These are phyloP conservation scores for Eulithis prunata DNA, from an alignment of 2,888 invertebrate genomes.

Conservation along the genomic window DNA sequence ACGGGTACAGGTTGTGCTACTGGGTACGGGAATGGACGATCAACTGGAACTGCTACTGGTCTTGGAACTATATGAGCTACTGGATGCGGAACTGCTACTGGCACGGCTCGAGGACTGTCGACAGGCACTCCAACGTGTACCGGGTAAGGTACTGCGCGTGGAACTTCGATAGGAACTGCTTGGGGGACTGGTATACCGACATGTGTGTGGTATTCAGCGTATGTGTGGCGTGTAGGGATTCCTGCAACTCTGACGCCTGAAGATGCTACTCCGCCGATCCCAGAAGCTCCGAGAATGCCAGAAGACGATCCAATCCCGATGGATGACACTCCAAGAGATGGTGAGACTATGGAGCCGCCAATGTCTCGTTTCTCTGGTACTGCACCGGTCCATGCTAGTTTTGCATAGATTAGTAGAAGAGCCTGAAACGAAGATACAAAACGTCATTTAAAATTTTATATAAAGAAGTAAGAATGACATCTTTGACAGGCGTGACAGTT, in stretches of 20 bases:
- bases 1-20: slow-evolving; percentile 82
- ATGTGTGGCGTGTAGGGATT: slow-evolving; percentile 68
- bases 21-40: slow-evolving; percentile 82
- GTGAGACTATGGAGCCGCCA: slow-evolving; percentile 23
- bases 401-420: slow-evolving; percentile 47
- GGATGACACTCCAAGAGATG: slow-evolving; percentile 15
- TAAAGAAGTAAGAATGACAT: neutral
- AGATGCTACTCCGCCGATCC: slow-evolving; percentile 1
- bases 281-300: neutral
- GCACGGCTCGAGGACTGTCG: slow-evolving; percentile 74
- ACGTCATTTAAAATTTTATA: neutral
- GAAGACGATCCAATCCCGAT: slow-evolving; percentile 2
- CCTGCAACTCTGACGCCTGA: slow-evolving; percentile 4
- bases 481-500: neutral
- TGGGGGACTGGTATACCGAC: slow-evolving; percentile 82
- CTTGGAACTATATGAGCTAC: slow-evolving; percentile 76
- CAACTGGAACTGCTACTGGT: slow-evolving; percentile 76
- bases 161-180: slow-evolving; percentile 68
- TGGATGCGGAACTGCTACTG: slow-evolving; percentile 77
- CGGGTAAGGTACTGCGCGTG: slow-evolving; percentile 75
- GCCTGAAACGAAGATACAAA: slow-evolving; percentile 49
- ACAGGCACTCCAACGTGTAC: slow-evolving; percentile 81
- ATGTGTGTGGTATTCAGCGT: slow-evolving; percentile 75
- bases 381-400: slow-evolving; percentile 28
- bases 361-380: slow-evolving; percentile 35